These are phyloP conservation scores for Tenebrosternarchus preto DNA, from an alignment of 2,113 vertebrate species.

Conservation along the genomic window DNA sequence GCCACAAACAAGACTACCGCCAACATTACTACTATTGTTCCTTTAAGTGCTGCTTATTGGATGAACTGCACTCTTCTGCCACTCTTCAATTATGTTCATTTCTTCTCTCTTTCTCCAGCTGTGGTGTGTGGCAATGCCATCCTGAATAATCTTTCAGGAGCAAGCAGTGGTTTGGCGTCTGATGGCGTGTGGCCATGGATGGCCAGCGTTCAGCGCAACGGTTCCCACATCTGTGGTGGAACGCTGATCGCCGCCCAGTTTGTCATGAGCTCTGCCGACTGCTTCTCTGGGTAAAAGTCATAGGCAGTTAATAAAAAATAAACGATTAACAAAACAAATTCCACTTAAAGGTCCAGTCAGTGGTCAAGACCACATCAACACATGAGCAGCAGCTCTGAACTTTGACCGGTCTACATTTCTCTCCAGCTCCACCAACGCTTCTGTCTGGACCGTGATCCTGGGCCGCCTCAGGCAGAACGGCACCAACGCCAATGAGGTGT, in stretches of 20 bases:
- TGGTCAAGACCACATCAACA: not conserved
- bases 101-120: slow-evolving; percentile 47
- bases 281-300: slow-evolving; percentile 62
- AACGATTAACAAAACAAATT: not conserved
- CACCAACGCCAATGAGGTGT: slow-evolving; percentile 49
- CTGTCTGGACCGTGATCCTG: slow-evolving; percentile 57
- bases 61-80: not conserved
- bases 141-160: slow-evolving; percentile 31
- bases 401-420: not conserved
- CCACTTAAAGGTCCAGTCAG: not conserved
- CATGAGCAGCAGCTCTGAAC: not conserved
- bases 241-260: slow-evolving; percentile 67
- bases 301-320: too few relatives aligned
- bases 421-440: slow-evolving; percentile 39
- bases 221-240: slow-evolving; percentile 71
- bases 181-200: slow-evolving; percentile 76
- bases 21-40: not conserved
- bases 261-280: slow-evolving; percentile 69
- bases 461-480: slow-evolving; percentile 49
- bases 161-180: not conserved
- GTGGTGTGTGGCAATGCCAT: slow-evolving; percentile 62
- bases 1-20: too few relatives aligned
- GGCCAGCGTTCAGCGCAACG: slow-evolving; percentile 68
- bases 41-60: too few relatives aligned
- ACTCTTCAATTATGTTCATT: not conserved